Conservation (phyloP, 1,140 invertebrate genomes). For the Tenebrio molitor region DNA sequence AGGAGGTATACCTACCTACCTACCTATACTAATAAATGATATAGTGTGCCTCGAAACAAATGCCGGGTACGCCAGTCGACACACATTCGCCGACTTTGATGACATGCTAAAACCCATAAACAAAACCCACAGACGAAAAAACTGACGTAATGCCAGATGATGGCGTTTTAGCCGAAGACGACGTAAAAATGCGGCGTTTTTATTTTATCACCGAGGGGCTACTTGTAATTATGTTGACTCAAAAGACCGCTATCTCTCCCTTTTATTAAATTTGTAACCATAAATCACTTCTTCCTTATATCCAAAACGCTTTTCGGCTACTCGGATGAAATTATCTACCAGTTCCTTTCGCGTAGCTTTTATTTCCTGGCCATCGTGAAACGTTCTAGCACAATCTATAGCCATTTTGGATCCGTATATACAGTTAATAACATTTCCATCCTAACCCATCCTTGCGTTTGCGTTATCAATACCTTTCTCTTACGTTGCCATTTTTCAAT, state of each 20-base stretch:
- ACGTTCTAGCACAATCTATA: slow-evolving; percentile 24
- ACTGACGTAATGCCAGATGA: neutral
- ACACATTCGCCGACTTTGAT: neutral
- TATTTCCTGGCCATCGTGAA: slow-evolving; percentile 33
- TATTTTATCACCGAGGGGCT: slow-evolving; percentile 27
- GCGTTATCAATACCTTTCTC: slow-evolving; percentile 30
- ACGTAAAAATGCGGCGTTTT: slow-evolving; percentile 17
- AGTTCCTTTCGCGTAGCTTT: slow-evolving; percentile 28
- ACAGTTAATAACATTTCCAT: slow-evolving; percentile 33
- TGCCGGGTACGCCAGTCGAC: slow-evolving; percentile 14
- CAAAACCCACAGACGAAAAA: neutral
- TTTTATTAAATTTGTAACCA: slow-evolving; percentile 34
- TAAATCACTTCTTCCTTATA: slow-evolving; percentile 27
- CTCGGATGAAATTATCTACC: slow-evolving; percentile 1
- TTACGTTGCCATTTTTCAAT: slow-evolving; percentile 8
- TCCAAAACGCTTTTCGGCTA: neutral
- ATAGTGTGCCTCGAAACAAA: slow-evolving; percentile 31
- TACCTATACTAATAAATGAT: slow-evolving; percentile 51
- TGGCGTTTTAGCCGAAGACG: slow-evolving; percentile 11
- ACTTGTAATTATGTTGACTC: neutral
- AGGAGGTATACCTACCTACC: slow-evolving; percentile 48
- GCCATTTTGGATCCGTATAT: slow-evolving; percentile 1
- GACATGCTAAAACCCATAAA: slow-evolving; percentile 24
- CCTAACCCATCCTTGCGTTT: slow-evolving; percentile 11
- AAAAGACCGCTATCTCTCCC: slow-evolving; percentile 19